Base-by-base conservation (phyloP, 1,140 invertebrate genomes). In the Copidosoma floridanum region DNA sequence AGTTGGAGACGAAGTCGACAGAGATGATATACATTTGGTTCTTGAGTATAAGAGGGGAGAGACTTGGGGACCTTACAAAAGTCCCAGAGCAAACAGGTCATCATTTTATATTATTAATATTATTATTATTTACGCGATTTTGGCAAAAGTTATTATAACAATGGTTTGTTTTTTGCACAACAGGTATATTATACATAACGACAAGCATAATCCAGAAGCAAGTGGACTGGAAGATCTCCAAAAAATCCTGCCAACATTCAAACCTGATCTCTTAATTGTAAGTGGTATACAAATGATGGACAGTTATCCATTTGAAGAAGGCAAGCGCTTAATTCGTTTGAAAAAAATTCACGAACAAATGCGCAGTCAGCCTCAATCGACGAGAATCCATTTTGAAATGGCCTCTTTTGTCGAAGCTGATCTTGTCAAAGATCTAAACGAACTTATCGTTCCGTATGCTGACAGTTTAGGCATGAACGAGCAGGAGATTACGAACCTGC, bases 381-480 rank as follows among this genome's bases (percentile, higher is more conserved):
- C 89, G 6, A 81, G 86, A 57, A 84, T 91, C 43, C 92, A 95
- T 71, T 94, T 94, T 76, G 92, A 95, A 75, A 89, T 95, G 88
- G 92, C 92, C 12, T 93, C 91, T 37, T 93, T 91, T 69, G 86
- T 88, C 0, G 92, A 94, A 66, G 75, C 86, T 29, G 77, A 83
- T 46, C 74, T 94, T 7, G 70, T 95, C 1, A 78, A 82, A 38
- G 84, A 91, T 32, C 76, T 95, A 1, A 82, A 84, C 1, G 79
- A 88, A 16, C 81, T 84, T 60, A 83, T 95, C 0, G 80, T 93
- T 50, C 89, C 89, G 1, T 89, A 86, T 76, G 84, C 88, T 0
- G 91, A 95, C 68, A 94, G 92, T n/a, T 78, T 94, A 7, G 93
- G 93, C 1, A 93, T 94, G 90, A 95, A 95, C 74, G 93, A 95